Evolutionary conservation across 2,797 vertebrate species (phyloP), one percentile per base, ranked within the genome.

Genomic region (Crossoptilon crossoptilon): DNA sequence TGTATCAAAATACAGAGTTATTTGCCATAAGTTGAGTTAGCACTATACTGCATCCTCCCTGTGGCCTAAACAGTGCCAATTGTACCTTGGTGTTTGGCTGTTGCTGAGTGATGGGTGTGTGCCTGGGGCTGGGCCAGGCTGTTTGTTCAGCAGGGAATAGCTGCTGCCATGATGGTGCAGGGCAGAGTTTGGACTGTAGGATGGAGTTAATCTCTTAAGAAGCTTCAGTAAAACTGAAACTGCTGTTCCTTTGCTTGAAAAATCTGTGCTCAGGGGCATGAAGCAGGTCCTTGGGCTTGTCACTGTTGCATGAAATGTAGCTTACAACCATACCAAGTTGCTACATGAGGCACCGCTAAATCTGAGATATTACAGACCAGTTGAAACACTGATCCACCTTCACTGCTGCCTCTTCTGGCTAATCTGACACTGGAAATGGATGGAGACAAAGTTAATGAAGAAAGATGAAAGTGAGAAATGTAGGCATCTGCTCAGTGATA

Each of bases 211-310:
- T 95, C 75, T 49, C 68, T 71, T 68, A 56, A 79, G 78, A 90
- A 64, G 82, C 53, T 53, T 77, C 71, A n/a, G 56, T 77, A 81
- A 68, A 68, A 84, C 64, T 80, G 91, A 83, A 43, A 24, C 35
- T 91, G 51, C 31, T 76, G 71, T 64, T 93, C 22, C 27, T 88
- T 26, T 90, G 77, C 64, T 88, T 91, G 81, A 46, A 82, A 73
- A 73, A 91, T 17, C 53, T 11, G 70, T 0, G 41, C 92, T 91
- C 33, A 88, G 71, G 86, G 78, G 74, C 81, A 58, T 84, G 72
- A 82, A 94, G 74, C 90, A 94, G 87, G 86, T 91, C 60, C 88
- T 88, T 18, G 17, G 71, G 39, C 81, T 76, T 90, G 58, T 80
- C 76, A 63, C 74, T 68, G 71, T 49, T 88, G 8, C 1, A 29